Evolutionary conservation across 1,140 invertebrate genomes (phyloP), one percentile per base, ranked within the genome.

Genomic region (Colletes gigas): DNA sequence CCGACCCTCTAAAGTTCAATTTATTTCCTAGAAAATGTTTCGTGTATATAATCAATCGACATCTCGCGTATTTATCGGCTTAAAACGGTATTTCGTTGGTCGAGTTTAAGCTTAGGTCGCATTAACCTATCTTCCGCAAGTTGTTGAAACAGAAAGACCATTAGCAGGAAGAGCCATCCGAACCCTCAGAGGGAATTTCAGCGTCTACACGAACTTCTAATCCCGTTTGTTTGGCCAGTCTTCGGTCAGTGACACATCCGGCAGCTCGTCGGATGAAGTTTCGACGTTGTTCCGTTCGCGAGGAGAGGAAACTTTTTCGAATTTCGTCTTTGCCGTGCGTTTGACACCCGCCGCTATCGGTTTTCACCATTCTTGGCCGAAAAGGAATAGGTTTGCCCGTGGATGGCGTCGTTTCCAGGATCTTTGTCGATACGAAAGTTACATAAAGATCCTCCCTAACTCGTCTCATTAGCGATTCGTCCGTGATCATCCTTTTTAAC

Each of bases 291-390:
- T 3, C 17, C 14, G 14, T 14, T n/a, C 52, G 15, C 8, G 10
- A 14, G 39, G 21, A 4, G 41, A 17, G n/a, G 30, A n/a, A 67
- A 57, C 39, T 57, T 66, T 62, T 55, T 66, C 39, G 63, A 67
- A 57, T 67, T 67, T 67, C 63, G 8, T 5, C 39, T 5, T 39
- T 5, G 44, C 14, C n/a, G 50, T 67, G 73, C 63, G n/a, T 47
- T 76, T 76, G 73, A 76, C 73, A 67, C 52, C 47, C 6, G 7
- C 0, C 52, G 39, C 39, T 67, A 76, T 76, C 73, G 50, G 50
- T 67, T 76, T 44, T 66, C 50, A n/a, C 47, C 14, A 65, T 75
- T 75, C 65, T 50, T 44, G 47, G 47, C 10, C 60, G 14, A 41
- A 52, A 21, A 30, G 30, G 44, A 50, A 41, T 19, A 30, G 3